Conservation (phyloP, 2,797 vertebrate genomes). For the Bradypus variegatus region DNA sequence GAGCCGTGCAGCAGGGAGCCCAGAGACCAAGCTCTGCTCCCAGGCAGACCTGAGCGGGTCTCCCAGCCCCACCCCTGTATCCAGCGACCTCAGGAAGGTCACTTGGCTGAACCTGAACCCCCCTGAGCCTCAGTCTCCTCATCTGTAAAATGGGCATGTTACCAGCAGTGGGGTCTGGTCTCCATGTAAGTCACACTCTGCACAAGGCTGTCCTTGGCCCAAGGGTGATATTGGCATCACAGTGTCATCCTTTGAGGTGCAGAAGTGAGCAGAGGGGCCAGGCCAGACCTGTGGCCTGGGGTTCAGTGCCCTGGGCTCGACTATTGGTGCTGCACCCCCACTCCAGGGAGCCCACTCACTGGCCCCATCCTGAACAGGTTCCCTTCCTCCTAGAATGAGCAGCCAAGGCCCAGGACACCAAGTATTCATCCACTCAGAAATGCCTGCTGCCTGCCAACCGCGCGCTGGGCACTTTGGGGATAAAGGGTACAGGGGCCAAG, state of each 20-base stretch:
- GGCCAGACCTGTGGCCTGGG: no score
- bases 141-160: accelerated
- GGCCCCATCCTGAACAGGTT: neutral
- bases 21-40: neutral
- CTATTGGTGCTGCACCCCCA: neutral
- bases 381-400: neutral
- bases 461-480: neutral
- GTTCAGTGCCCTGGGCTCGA: no score
- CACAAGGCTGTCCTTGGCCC: no score
- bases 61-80: accelerated
- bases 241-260: accelerated
- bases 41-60: neutral
- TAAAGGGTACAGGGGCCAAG: neutral
- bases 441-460: accelerated
- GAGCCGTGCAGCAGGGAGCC: neutral
- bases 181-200: no score
- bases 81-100: neutral
- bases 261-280: accelerated
- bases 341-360: accelerated
- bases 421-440: neutral
- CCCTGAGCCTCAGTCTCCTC: neutral
- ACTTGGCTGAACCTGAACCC: neutral
- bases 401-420: neutral
- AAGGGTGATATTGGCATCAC: no score
- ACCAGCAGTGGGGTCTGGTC: neutral